Evolutionary conservation across 2,113 vertebrate species (phyloP), one percentile per base, ranked within the genome.

Genomic region (Phylloscopus trochiloides): DNA sequence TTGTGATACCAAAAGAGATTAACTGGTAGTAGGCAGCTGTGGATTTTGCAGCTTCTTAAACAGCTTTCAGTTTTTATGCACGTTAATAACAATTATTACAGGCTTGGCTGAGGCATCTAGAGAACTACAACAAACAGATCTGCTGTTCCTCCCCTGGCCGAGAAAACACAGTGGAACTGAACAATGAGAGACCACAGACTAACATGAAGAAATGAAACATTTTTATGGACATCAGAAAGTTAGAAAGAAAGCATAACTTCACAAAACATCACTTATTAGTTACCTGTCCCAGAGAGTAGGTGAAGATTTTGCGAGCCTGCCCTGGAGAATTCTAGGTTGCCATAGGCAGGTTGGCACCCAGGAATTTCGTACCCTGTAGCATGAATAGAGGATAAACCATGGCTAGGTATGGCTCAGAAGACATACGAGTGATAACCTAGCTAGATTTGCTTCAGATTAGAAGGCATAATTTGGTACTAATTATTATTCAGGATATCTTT

Each of bases 211-310:
- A 93, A 95, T 50, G 78, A 92, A 90, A 97, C 95, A 94, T 86
- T 93, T 88, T 81, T 65, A 96, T 0, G 1, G 90, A 97, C 78
- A 96, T 77, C 75, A 90, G 88, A 94, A 96, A 95, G 70, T 95
- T 86, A 92, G 87, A 96, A 97, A 91, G 94, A 94, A 97, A 95
- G 83, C 95, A 95, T 79, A 93, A 97, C 81, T 96, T 92, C 66
- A 96, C 81, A 97, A 95, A 97, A 97, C 80, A 97, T 95, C 71
- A 93, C 96, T 97, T 97, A 83, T 91, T 94, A 96, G 77, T 98
- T 98, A 98, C 98, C 98, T 98, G 98, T 98, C 98, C 98, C 98
- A 98, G 97, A 98, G 97, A 80, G 97, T 97, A 97, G 98, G 98
- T 94, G 98, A 98, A 96, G 98, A 98, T 98, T 98, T 97, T 98